phyloP scores from a whole-genome alignment of 2,888 invertebrate genomes.

The Dynastes maya region DNA sequence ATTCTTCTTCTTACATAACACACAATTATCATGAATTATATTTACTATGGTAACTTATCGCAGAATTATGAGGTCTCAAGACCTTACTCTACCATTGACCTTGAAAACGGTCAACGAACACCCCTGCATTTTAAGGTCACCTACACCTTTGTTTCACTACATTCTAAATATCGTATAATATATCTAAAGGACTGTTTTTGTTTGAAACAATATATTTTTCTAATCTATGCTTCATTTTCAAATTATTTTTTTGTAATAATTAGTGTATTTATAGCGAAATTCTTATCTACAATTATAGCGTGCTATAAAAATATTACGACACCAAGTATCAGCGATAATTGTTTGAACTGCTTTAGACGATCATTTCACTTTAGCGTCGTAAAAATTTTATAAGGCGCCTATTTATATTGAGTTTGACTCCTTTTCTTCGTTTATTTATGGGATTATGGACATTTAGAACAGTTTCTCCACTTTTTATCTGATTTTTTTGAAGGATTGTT shows the following conservation, averaged over 20 bases:
- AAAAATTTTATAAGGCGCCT: neutral
- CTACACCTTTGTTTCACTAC: constrained; percentile 61
- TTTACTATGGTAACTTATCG: constrained; percentile 59
- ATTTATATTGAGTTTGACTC: too few species aligned
- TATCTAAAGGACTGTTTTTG: constrained; percentile 48
- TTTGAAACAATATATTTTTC: constrained; percentile 37
- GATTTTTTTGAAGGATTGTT: neutral
- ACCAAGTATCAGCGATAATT: neutral
- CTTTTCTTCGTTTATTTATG: neutral
- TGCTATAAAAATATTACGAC: neutral
- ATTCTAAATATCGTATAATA: constrained; percentile 47
- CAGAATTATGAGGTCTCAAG: constrained; percentile 52
- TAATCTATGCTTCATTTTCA: constrained; percentile 13
- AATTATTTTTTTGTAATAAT: constrained; percentile 20
- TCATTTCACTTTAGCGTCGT: neutral
- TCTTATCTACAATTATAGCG: constrained; percentile 2
- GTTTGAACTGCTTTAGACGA: neutral
- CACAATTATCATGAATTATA: constrained; percentile 30
- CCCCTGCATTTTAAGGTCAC: constrained; percentile 59
- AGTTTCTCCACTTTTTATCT: constrained; percentile 1
- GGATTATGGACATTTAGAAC: constrained; percentile 31
- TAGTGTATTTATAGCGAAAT: constrained; percentile 28
- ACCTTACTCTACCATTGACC: constrained; percentile 47
- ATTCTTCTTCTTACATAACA: constrained; percentile 20
- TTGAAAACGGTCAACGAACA: constrained; percentile 43